Evolutionary conservation across 1,140 invertebrate genomes (phyloP).

Genomic region (Diachasma alloeum): DNA sequence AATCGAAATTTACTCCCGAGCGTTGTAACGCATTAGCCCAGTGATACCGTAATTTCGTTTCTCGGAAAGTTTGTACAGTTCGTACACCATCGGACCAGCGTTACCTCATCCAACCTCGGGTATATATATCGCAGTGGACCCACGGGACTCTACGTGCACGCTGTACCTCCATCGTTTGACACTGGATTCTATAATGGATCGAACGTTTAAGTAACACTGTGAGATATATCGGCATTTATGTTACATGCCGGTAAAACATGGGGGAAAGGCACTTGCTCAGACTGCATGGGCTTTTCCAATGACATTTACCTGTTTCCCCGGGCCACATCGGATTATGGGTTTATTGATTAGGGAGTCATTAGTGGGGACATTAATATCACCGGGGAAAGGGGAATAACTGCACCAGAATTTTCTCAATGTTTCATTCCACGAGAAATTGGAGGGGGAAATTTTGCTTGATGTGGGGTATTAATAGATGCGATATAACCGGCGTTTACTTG

Average conservation of each 20-base stretch:
- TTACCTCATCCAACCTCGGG: not conserved
- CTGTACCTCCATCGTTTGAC: conserved; percentile 1
- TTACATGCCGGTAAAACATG: not conserved
- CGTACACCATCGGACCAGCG: not conserved
- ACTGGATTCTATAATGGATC: conserved; percentile 14
- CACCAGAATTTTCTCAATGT: not conserved
- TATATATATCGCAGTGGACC: not conserved
- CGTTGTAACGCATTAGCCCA: conserved; percentile 27
- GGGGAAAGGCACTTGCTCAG: not conserved
- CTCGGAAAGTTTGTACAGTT: conserved; percentile 6
- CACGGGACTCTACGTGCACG: not conserved
- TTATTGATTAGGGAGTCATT: not conserved
- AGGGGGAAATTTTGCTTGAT: not conserved
- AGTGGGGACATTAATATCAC: not conserved
- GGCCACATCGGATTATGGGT: not conserved
- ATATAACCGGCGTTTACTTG: too few relatives aligned
- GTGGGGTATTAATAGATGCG: too few relatives aligned
- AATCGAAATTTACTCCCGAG: conserved; percentile 34
- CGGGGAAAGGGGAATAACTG: not conserved
- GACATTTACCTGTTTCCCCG: not conserved
- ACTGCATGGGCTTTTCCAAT: not conserved
- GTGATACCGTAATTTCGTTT: conserved; percentile 31
- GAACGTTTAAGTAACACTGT: conserved; percentile 3
- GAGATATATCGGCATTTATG: conserved; percentile 5
- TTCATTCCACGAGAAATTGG: not conserved